Conservation (phyloP, 1,140 invertebrate species). For the Trialeurodes vaporariorum region DNA sequence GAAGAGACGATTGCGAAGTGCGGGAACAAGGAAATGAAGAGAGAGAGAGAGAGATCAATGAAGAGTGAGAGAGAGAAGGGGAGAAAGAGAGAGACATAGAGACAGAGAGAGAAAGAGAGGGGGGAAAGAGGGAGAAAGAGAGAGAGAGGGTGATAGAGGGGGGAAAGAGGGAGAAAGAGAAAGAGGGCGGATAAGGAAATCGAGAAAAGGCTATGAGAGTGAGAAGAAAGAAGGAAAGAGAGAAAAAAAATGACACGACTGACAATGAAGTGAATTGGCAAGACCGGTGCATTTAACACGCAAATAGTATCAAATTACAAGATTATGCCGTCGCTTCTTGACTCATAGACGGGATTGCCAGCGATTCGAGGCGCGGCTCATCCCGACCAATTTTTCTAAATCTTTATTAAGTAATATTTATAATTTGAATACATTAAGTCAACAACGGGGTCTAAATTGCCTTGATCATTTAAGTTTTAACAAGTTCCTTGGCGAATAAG, state of each 20-base stretch:
- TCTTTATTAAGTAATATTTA: constrained; percentile 1
- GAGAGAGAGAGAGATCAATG: no score
- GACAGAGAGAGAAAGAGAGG: no score
- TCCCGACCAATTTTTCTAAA: background rate
- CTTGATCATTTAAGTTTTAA: background rate
- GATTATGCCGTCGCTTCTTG: background rate
- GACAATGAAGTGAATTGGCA: background rate
- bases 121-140: background rate
- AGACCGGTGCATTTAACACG: background rate
- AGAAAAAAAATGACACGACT: background rate
- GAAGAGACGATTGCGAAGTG: no score
- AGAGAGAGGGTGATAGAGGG: background rate
- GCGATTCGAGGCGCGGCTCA: background rate
- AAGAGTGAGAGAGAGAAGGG: no score
- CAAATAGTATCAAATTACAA: constrained; percentile 1
- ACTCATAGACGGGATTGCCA: background rate
- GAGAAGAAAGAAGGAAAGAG: background rate
- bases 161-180: background rate
- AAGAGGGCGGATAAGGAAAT: background rate
- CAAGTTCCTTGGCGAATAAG: background rate
- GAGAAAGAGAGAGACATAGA: no score
- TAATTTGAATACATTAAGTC: constrained; percentile 1
- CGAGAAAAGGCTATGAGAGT: background rate
- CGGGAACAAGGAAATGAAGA: no score
- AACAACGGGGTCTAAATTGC: background rate